Evolutionary conservation across 53 echinoderm and acorn worm genomes (phyloP).

Genomic region (Hippasteria phrygiana): DNA sequence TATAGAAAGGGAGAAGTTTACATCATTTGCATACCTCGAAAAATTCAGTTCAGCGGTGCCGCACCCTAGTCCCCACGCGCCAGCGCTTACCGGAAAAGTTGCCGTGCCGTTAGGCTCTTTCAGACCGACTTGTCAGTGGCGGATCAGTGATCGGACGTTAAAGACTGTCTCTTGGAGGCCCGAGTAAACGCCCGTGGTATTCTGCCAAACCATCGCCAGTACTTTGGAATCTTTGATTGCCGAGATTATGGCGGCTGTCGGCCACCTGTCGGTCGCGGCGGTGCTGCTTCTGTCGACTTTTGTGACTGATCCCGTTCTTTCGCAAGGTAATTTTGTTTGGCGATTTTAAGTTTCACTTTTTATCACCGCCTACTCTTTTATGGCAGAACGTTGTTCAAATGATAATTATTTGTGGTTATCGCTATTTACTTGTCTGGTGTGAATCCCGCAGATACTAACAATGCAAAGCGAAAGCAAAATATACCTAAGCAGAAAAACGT

Average conservation of each 20-base stretch:
- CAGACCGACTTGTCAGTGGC: neutral
- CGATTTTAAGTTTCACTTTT: conserved; percentile 5
- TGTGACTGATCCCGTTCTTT: neutral
- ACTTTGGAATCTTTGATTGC: neutral
- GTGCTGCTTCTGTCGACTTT: neutral
- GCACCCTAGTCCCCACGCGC: neutral
- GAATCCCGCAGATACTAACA: neutral
- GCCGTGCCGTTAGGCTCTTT: neutral
- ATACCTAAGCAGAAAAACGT: neutral
- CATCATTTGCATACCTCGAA: conserved; percentile 12
- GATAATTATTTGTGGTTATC: neutral
- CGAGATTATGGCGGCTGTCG: neutral
- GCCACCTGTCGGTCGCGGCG: neutral
- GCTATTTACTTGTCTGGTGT: neutral
- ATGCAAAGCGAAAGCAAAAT: neutral
- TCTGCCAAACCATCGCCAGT: neutral
- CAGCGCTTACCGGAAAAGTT: neutral
- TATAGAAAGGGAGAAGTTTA: neutral
- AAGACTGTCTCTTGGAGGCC: neutral
- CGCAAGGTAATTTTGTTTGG: neutral
- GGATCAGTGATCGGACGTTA: conserved; percentile 21
- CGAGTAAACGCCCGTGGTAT: neutral
- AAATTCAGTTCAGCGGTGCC: conserved; percentile 18
- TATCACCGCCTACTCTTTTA: neutral
- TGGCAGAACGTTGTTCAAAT: neutral